phyloP scores from a whole-genome alignment of 2,797 vertebrate genomes.

The Scleropages formosus region DNA sequence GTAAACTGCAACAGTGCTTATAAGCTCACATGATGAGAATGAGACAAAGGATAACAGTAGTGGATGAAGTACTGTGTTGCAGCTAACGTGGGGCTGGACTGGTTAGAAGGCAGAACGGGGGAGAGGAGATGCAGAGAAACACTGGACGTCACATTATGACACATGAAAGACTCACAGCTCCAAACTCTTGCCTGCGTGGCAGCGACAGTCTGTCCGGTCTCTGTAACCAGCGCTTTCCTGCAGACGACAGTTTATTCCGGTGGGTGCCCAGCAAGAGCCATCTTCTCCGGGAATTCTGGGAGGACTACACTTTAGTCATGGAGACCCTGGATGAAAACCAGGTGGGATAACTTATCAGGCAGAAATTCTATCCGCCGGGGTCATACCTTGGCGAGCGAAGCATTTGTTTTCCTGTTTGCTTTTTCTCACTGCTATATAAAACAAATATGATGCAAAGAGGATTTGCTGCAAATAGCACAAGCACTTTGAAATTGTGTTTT shows the following conservation, averaged over 20 bases:
- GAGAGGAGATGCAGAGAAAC: too few relatives aligned
- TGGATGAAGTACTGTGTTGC: not conserved
- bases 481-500: not conserved
- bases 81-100: not conserved
- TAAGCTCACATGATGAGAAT: constrained; percentile 57
- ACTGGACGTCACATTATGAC: too few relatives aligned
- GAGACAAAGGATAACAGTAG: not conserved
- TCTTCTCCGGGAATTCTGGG: constrained; percentile 81
- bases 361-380: not conserved
- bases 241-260: constrained; percentile 78
- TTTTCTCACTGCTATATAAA: not conserved
- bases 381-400: not conserved
- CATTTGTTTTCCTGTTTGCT: not conserved
- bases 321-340: constrained; percentile 96
- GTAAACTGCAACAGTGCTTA: too few relatives aligned
- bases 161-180: too few relatives aligned
- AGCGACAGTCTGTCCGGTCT: not conserved
- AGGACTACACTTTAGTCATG: constrained; percentile 86
- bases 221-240: constrained; percentile 23
- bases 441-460: not conserved
- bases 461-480: not conserved
- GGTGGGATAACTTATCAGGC: constrained; percentile 63
- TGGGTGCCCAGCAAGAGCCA: constrained; percentile 73
- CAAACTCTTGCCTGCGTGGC: not conserved
- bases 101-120: too few relatives aligned